These are phyloP conservation scores for Philereme transversata DNA, from an alignment of 2,888 invertebrate species.

Conservation along the genomic window DNA sequence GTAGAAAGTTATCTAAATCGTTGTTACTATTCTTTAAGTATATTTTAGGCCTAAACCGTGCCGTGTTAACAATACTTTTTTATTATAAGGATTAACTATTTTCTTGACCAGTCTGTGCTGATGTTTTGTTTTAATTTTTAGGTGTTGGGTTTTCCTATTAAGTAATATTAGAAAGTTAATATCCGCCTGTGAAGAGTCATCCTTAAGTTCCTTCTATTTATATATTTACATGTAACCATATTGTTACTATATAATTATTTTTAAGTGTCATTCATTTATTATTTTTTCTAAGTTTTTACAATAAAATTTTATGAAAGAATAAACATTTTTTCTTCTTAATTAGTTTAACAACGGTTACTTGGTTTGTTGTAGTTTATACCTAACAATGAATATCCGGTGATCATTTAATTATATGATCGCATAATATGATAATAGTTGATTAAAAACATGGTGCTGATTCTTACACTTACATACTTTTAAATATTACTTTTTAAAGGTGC, in stretches of 20 bases:
- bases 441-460: slow-evolving; percentile 5
- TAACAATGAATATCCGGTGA: slow-evolving; percentile 15
- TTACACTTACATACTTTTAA: too few relatives aligned
- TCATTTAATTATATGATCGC: slow-evolving; percentile 3
- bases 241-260: neutral
- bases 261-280: neutral
- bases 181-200: neutral
- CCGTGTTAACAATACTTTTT: too few relatives aligned
- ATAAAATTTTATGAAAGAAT: slow-evolving; percentile 7
- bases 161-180: slow-evolving; percentile 24
- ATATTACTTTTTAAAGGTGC: slow-evolving; percentile 5
- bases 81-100: too few relatives aligned
- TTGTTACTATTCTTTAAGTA: too few relatives aligned
- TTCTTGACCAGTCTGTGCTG: too few relatives aligned
- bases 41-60: too few relatives aligned
- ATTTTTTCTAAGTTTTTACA: slow-evolving; percentile 3
- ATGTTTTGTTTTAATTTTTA: neutral
- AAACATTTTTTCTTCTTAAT: neutral
- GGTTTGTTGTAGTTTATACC: neutral
- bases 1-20: too few relatives aligned
- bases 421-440: slow-evolving; percentile 2
- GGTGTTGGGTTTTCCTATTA: slow-evolving; percentile 11
- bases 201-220: slow-evolving; percentile 2
- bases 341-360: neutral
- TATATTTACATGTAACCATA: neutral